Evolutionary conservation across 2,113 vertebrate species (phyloP).

Genomic region (Sinocyclocheilus grahami): DNA sequence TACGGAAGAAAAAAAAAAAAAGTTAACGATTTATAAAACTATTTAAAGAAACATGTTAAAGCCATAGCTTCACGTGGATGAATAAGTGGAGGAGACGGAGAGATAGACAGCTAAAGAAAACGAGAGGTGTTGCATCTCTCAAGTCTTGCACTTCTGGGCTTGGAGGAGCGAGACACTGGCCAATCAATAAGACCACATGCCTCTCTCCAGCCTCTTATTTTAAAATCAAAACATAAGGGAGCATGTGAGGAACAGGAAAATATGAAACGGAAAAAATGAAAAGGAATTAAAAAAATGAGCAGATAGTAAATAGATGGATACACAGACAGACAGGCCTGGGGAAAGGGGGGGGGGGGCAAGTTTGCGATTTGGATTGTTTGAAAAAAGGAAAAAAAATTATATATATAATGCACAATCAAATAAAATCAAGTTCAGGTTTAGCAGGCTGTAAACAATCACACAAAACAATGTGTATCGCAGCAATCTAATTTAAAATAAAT

Average conservation of each 20-base stretch:
- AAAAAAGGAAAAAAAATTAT: neutral
- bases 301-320: neutral
- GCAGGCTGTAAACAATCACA: neutral
- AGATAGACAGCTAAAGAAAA: conserved; percentile 1
- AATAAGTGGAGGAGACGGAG: neutral
- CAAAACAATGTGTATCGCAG: neutral
- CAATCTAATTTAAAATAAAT: neutral
- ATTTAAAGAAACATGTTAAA: neutral
- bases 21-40: neutral
- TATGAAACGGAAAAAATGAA: neutral
- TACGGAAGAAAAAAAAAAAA: neutral
- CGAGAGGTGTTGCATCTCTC: conserved; percentile 29
- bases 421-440: neutral
- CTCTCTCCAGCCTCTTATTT: neutral
- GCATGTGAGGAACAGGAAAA: neutral
- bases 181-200: conserved; percentile 52
- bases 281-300: neutral
- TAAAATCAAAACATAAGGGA: neutral
- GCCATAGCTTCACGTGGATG: neutral
- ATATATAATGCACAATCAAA: conserved; percentile 15
- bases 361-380: neutral
- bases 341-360: neutral
- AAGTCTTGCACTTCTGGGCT: conserved; percentile 40
- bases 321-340: neutral
- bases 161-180: conserved; percentile 40